Percentiles rank a stretch among this genome's conserved stretches.
Conservation (phyloP, 2,888 invertebrate genomes). For the Acleris laterana region DNA sequence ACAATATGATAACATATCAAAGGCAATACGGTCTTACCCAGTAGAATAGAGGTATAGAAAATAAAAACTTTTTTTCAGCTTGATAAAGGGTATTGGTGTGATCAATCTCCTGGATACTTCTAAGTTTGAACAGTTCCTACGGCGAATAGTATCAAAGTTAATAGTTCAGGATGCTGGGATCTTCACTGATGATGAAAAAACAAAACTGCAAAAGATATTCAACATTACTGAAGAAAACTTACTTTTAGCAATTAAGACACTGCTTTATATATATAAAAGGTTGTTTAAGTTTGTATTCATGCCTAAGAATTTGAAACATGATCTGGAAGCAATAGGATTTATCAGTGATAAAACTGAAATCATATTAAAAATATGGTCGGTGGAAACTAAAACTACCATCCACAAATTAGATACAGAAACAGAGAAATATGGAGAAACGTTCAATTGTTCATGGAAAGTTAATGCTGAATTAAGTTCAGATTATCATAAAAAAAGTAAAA, state of each 20-base stretch:
- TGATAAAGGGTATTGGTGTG: slow-evolving; percentile 62
- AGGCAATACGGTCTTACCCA: too few species aligned
- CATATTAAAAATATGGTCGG: slow-evolving; percentile 73
- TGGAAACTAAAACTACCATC: slow-evolving; percentile 66
- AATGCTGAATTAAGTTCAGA: slow-evolving; percentile 77
- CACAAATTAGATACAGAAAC: slow-evolving; percentile 58
- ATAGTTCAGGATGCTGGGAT: slow-evolving; percentile 65
- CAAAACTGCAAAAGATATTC: slow-evolving; percentile 70
- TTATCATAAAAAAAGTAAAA: slow-evolving; percentile 68
- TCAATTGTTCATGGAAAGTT: slow-evolving; percentile 68
- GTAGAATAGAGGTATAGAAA: slow-evolving; percentile 4
- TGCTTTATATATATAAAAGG: slow-evolving; percentile 68
- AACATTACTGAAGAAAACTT: slow-evolving; percentile 62
- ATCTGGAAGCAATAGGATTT: slow-evolving; percentile 63
- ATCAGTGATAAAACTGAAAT: slow-evolving; percentile 64
- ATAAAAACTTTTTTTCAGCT: slow-evolving; percentile 54
- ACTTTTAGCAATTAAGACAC: slow-evolving; percentile 64
- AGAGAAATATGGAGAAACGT: slow-evolving; percentile 49
- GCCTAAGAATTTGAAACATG: slow-evolving; percentile 68
- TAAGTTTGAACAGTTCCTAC: slow-evolving; percentile 73
- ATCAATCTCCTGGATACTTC: slow-evolving; percentile 67
- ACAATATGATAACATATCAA: too few species aligned
- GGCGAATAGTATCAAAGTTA: slow-evolving; percentile 66
- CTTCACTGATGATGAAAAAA: slow-evolving; percentile 68
- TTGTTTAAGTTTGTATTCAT: slow-evolving; percentile 73